phyloP scores from a whole-genome alignment of 2,113 vertebrate genomes.

The Falco punctatus region DNA sequence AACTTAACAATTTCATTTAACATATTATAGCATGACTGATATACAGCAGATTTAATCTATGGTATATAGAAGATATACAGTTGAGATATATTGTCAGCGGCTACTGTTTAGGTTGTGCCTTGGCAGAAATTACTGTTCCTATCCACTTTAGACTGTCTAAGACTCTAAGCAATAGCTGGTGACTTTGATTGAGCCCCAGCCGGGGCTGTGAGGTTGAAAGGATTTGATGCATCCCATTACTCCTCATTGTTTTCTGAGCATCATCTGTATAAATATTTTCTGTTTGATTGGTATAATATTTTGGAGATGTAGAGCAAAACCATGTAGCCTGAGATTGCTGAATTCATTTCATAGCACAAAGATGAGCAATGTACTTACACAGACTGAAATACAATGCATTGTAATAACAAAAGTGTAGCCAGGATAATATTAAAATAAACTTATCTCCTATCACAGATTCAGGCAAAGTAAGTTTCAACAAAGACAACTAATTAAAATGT shows the following conservation, averaged over 20 bases:
- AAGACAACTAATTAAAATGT: constrained; percentile 3
- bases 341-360: not conserved
- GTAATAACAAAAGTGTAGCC: not conserved
- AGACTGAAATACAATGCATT: not conserved
- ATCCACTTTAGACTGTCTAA: not conserved
- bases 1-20: not conserved
- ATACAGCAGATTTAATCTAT: not conserved
- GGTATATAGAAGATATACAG: not conserved
- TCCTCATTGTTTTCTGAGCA: not conserved
- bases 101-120: not conserved
- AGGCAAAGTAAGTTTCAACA: not conserved
- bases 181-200: not conserved
- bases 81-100: not conserved
- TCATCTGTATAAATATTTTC: not conserved
- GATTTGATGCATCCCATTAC: rapidly evolving
- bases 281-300: not conserved
- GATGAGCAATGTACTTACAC: not conserved
- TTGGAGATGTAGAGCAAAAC: not conserved
- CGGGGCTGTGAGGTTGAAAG: not conserved
- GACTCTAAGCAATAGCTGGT: not conserved
- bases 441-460: not conserved
- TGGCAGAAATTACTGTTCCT: not conserved
- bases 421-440: not conserved
- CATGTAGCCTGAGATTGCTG: not conserved
- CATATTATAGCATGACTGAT: not conserved